Percentiles rank a stretch among this genome's conserved stretches.
phyloP scores from a whole-genome alignment of 2,113 vertebrate genomes.

The Dasyurus viverrinus region DNA sequence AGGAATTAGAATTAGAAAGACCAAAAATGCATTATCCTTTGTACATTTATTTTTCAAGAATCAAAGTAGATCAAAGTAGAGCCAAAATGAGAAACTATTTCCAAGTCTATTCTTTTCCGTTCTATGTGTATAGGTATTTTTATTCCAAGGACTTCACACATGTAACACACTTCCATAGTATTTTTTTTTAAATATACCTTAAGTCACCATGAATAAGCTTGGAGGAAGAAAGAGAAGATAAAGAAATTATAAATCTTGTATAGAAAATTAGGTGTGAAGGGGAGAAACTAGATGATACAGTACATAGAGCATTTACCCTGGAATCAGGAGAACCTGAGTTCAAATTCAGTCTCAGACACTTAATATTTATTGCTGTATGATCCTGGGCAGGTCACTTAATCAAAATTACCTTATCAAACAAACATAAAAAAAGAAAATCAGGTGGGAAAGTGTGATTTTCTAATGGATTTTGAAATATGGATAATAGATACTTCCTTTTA shows the following conservation, averaged over 20 bases:
- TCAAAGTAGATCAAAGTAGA: neutral
- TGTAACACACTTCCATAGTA: neutral
- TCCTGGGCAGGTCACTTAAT: too few relatives aligned
- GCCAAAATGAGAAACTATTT: neutral
- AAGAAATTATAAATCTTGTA: neutral
- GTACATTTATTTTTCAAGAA: neutral
- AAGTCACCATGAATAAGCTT: neutral
- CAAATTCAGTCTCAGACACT: too few relatives aligned
- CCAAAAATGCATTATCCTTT: neutral
- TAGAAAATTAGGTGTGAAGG: neutral
- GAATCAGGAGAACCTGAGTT: too few relatives aligned
- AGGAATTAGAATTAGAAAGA: too few relatives aligned
- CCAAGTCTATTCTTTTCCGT: neutral
- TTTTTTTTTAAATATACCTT: neutral
- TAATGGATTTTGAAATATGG: constrained; percentile 3
- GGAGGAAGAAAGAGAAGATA: neutral
- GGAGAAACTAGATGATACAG: too few relatives aligned
- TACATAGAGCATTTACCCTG: too few relatives aligned
- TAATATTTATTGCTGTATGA: too few relatives aligned
- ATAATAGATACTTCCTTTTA: constrained; percentile 8
- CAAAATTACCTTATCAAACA: too few relatives aligned
- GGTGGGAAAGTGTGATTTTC: neutral
- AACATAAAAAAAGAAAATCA: neutral
- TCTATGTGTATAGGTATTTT: neutral
- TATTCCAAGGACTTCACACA: neutral